Percentiles rank a stretch among this genome's conserved stretches.
These are phyloP conservation scores for Aphelinus atriplicis DNA, from an alignment of 1,140 invertebrate genomes.

Conservation along the genomic window DNA sequence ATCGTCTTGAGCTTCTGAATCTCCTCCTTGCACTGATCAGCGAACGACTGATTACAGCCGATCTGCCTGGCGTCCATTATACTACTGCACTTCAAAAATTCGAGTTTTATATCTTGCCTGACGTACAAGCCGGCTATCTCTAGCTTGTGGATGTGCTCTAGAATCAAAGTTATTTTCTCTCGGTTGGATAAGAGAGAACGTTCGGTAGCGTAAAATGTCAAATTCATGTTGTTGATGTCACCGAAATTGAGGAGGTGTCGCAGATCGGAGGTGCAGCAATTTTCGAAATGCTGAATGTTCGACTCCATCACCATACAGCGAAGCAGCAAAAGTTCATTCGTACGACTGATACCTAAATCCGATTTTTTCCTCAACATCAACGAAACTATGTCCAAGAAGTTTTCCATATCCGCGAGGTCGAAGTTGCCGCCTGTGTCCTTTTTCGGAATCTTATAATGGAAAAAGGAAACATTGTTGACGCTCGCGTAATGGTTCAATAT, in stretches of 20 bases:
- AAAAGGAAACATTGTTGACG: slow-evolving; percentile 11
- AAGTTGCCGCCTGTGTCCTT: slow-evolving; percentile 2
- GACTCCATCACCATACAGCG: background rate
- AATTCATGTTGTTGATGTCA: slow-evolving; percentile 18
- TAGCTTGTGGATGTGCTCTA: slow-evolving; percentile 26
- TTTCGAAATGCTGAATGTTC: slow-evolving; percentile 21
- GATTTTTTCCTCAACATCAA: slow-evolving; percentile 9
- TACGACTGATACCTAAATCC: background rate
- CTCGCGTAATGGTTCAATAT: slow-evolving; percentile 16
- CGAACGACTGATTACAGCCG: background rate
- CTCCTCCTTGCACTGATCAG: slow-evolving; percentile 11
- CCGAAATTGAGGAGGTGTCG: slow-evolving; percentile 27
- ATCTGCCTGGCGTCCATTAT: background rate
- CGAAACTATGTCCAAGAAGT: slow-evolving; percentile 12
- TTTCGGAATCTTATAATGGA: slow-evolving; percentile 12
- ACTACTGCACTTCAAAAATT: slow-evolving; percentile 1
- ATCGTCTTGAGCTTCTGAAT: background rate
- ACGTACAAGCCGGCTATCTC: slow-evolving; percentile 19
- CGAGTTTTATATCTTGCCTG: background rate
- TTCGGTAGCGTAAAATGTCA: background rate
- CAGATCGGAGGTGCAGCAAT: background rate
- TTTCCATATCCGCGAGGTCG: slow-evolving; percentile 2
- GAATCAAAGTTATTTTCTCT: slow-evolving; percentile 10
- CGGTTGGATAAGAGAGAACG: slow-evolving; percentile 7
- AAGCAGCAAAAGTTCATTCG: slow-evolving; percentile 21